phyloP scores from a whole-genome alignment of 2,888 invertebrate genomes.

The Caenorhabditis sulstoni region DNA sequence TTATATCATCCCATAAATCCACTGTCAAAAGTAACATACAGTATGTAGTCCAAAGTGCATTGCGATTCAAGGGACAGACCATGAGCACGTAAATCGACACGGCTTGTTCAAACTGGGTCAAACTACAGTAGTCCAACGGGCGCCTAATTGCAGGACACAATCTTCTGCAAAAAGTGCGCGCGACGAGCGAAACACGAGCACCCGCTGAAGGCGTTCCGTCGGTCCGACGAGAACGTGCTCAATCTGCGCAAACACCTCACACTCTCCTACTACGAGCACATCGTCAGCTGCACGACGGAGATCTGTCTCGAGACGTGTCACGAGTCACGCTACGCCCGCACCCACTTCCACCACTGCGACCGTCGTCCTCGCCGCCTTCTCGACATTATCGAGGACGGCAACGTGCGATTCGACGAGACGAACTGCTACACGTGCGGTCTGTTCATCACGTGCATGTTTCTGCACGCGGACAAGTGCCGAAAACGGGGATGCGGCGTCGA shows the following conservation, averaged over 20 bases:
- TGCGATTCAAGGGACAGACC: no score
- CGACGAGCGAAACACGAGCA: constrained; percentile 33
- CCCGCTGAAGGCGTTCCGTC: constrained; percentile 26
- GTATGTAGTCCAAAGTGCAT: no score
- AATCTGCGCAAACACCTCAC: constrained; percentile 25
- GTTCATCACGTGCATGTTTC: constrained; percentile 38
- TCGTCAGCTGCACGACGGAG: constrained; percentile 9
- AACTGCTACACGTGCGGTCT: constrained; percentile 21
- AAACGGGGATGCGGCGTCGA: neutral
- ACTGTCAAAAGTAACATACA: no score
- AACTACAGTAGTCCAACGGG: no score
- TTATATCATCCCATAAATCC: no score
- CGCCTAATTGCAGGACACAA: constrained; percentile 6
- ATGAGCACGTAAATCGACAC: no score
- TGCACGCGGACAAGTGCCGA: constrained; percentile 35
- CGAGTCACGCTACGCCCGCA: constrained; percentile 4
- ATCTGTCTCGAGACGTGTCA: constrained; percentile 14
- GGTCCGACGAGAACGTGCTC: neutral
- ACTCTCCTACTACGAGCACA: constrained; percentile 41
- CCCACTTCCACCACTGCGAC: constrained; percentile 6
- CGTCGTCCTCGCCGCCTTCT: neutral
- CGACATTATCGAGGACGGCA: constrained; percentile 23
- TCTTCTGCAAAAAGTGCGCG: constrained; percentile 34
- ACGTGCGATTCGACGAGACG: constrained; percentile 13
- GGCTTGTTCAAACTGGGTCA: no score